phyloP scores from a whole-genome alignment of 2,113 vertebrate species.

The Oxyura jamaicensis region DNA sequence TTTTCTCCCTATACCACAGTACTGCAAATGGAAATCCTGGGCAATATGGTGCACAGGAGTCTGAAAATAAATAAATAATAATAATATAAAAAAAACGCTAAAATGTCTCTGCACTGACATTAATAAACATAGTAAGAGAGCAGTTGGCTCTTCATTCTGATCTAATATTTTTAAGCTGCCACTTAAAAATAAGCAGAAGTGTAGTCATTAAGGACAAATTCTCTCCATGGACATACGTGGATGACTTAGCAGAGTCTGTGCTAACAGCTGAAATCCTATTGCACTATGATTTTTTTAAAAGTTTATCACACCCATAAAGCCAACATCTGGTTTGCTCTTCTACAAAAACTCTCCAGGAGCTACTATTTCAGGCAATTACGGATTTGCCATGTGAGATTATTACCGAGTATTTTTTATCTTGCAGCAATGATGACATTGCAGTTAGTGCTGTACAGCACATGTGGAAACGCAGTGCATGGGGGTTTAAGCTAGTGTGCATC shows the following conservation, averaged over 20 bases:
- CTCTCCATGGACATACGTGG: not conserved
- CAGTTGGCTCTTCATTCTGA: not conserved
- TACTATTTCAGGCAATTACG: not conserved
- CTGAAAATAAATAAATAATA: not conserved
- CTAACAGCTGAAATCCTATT: not conserved
- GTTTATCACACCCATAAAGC: not conserved
- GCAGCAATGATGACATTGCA: not conserved
- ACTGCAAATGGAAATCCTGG: not conserved
- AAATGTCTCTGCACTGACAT: not conserved
- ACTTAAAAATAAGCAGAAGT: constrained; percentile 16
- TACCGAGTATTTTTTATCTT: not conserved
- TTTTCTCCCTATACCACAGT: not conserved
- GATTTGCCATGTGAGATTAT: not conserved
- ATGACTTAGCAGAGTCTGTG: constrained; percentile 13
- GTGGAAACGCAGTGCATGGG: not conserved
- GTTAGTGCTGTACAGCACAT: not conserved
- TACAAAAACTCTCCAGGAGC: not conserved
- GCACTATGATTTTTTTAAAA: not conserved
- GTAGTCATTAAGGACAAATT: not conserved
- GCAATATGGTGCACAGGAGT: not conserved
- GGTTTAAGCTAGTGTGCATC: not conserved
- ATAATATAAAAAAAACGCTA: not conserved
- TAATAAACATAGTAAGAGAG: not conserved
- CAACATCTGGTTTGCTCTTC: constrained; percentile 2
- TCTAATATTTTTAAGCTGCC: constrained; percentile 2